These are phyloP conservation scores for Ptychochromis oligacanthus DNA, from an alignment of 2,113 vertebrate species.

Conservation along the genomic window DNA sequence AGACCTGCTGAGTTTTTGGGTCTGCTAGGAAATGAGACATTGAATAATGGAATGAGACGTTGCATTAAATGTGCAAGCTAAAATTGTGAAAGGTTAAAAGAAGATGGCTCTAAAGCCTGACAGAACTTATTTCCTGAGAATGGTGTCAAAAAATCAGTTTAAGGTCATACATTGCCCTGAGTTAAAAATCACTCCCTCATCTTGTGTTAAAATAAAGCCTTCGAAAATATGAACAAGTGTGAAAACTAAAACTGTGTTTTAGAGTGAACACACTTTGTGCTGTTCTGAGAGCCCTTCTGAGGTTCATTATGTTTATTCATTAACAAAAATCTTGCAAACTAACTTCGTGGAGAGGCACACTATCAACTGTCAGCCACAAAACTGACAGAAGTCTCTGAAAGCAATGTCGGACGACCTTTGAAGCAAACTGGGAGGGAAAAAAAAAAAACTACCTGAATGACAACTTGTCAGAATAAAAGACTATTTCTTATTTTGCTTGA, in stretches of 20 bases:
- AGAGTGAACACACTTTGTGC: conserved; percentile 18
- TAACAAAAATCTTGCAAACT: conserved; percentile 45
- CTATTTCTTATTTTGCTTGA: conserved; percentile 68
- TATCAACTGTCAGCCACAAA: conserved; percentile 64
- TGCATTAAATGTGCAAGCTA: conserved; percentile 38
- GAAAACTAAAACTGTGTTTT: conserved; percentile 20
- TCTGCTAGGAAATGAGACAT: conserved; percentile 24
- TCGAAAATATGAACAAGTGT: neutral
- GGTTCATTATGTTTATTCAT: conserved; percentile 51
- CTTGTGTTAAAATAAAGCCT: conserved; percentile 10
- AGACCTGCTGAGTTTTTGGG: conserved; percentile 28
- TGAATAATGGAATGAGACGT: conserved; percentile 51
- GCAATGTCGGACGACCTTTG: conserved; percentile 58
- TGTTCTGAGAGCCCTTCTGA: conserved; percentile 49
- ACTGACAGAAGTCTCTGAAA: conserved; percentile 60
- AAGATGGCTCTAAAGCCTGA: conserved; percentile 51
- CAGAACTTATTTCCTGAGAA: conserved; percentile 42
- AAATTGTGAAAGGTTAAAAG: conserved; percentile 49
- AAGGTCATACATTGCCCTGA: conserved; percentile 44
- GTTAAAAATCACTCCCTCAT: conserved; percentile 34
- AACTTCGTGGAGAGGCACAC: conserved; percentile 58
- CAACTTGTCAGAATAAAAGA: conserved; percentile 80
- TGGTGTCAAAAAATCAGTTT: conserved; percentile 37
- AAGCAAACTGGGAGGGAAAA: conserved; percentile 25
- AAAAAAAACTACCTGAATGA: conserved; percentile 68